phyloP scores from a whole-genome alignment of 2,888 invertebrate genomes.

The Brachynemurus nebulosus region DNA sequence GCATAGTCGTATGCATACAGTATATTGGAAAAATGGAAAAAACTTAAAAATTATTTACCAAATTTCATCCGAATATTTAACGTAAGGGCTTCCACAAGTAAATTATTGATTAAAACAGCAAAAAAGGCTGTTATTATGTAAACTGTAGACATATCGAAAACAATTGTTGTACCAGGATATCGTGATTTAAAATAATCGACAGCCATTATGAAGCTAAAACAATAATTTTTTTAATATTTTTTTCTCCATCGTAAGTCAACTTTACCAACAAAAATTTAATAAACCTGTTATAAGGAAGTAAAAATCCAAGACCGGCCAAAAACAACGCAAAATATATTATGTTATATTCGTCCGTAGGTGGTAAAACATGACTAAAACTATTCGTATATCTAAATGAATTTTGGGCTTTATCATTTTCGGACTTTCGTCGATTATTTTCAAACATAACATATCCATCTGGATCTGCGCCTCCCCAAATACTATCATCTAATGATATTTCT shows the following conservation, averaged over 20 bases:
- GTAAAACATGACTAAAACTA: conserved; percentile 43
- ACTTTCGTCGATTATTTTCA: conserved; percentile 42
- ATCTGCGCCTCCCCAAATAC: conserved; percentile 2
- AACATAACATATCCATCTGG: conserved; percentile 9
- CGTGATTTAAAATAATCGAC: conserved; percentile 82
- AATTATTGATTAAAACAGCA: conserved; percentile 74
- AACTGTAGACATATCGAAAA: conserved; percentile 85
- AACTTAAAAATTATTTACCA: too few species aligned
- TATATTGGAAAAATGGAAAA: conserved; percentile 1
- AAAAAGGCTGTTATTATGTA: conserved; percentile 83
- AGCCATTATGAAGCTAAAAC: conserved; percentile 76
- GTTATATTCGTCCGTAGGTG: conserved; percentile 56
- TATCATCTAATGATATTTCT: not conserved
- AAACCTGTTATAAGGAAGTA: conserved; percentile 85
- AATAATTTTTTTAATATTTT: conserved; percentile 4
- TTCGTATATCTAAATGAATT: conserved; percentile 30
- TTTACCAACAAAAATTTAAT: not conserved
- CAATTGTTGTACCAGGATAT: conserved; percentile 72
- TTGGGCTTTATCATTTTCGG: conserved; percentile 20
- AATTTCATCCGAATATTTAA: conserved; percentile 76
- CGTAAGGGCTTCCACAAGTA: conserved; percentile 67
- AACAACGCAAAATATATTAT: conserved; percentile 61
- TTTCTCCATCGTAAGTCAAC: too few species aligned
- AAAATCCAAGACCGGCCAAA: conserved; percentile 77
- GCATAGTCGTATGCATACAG: not conserved